Evolutionary conservation across 2,888 invertebrate species (phyloP).

Genomic region (Lasioglossum zephyrum): DNA sequence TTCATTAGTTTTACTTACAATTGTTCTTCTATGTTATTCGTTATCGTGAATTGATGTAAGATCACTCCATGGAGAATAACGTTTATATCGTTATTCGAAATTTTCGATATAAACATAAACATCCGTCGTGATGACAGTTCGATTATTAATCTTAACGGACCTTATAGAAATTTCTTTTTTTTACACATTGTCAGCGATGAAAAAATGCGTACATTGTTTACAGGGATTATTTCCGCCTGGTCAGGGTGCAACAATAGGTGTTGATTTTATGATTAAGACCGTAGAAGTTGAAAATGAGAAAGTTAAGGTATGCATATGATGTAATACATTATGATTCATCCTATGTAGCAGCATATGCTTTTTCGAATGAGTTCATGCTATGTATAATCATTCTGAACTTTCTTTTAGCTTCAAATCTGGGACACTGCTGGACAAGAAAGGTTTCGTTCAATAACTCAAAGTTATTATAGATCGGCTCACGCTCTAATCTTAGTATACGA

Average conservation of each 20-base stretch:
- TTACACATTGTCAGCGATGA: background rate
- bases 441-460: slow-evolving; percentile 98
- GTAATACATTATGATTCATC: slow-evolving; percentile 56
- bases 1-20: background rate
- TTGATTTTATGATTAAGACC: slow-evolving; percentile 99
- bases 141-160: background rate
- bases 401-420: slow-evolving; percentile 97
- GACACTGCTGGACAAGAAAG: slow-evolving; percentile 99
- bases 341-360: slow-evolving; percentile 22
- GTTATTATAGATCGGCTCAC: slow-evolving; percentile 98
- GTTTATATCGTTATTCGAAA: background rate
- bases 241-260: slow-evolving; percentile 99
- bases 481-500: slow-evolving; percentile 98
- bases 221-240: slow-evolving; percentile 98
- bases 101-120: slow-evolving; percentile 8
- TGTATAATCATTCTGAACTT: background rate
- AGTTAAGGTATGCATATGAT: slow-evolving; percentile 89
- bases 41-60: background rate
- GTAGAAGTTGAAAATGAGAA: slow-evolving; percentile 98
- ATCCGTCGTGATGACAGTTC: slow-evolving; percentile 14
- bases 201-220: slow-evolving; percentile 58
- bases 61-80: background rate
- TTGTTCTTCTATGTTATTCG: background rate
- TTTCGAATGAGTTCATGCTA: slow-evolving; percentile 17
- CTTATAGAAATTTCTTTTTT: background rate